These are phyloP conservation scores for Candidula unifasciata DNA, from an alignment of 2,888 invertebrate species.

Conservation along the genomic window DNA sequence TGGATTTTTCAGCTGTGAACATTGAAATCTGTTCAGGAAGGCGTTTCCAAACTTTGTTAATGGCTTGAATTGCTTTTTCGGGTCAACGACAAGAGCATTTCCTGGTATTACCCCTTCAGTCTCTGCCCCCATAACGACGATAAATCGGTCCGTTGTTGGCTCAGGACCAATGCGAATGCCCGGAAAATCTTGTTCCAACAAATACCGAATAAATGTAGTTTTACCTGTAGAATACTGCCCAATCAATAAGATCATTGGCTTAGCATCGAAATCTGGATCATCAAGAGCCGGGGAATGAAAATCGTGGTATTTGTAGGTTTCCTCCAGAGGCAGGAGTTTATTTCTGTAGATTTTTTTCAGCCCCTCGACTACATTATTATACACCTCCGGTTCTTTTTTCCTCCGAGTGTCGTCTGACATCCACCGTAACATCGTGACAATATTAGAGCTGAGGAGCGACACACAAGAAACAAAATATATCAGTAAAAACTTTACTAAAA, in stretches of 20 bases:
- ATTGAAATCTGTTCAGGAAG: constrained; percentile 97
- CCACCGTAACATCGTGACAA: constrained; percentile 69
- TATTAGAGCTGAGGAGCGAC: neutral
- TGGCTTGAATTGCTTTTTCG: constrained; percentile 96
- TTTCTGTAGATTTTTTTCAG: constrained; percentile 84
- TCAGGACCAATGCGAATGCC: constrained; percentile 99
- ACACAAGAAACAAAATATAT: neutral
- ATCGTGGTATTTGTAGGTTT: constrained; percentile 77
- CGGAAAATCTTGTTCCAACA: constrained; percentile 92
- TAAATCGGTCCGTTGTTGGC: constrained; percentile 98
- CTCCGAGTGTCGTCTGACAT: constrained; percentile 65
- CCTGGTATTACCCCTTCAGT: constrained; percentile 92
- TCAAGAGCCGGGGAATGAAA: constrained; percentile 79
- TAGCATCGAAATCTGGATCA: constrained; percentile 98
- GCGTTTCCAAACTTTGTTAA: constrained; percentile 97
- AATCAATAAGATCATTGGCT: constrained; percentile 97
- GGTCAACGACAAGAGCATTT: constrained; percentile 98
- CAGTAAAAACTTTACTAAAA: neutral
- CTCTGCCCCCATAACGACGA: constrained; percentile 96
- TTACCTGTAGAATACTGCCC: constrained; percentile 99
- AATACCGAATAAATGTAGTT: constrained; percentile 81
- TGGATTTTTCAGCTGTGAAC: constrained; percentile 91
- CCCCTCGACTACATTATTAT: constrained; percentile 93
- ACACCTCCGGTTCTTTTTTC: constrained; percentile 80
- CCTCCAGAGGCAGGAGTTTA: constrained; percentile 77